Evolutionary conservation across 2,113 vertebrate genomes (phyloP).

Genomic region (Xiphias gladius): DNA sequence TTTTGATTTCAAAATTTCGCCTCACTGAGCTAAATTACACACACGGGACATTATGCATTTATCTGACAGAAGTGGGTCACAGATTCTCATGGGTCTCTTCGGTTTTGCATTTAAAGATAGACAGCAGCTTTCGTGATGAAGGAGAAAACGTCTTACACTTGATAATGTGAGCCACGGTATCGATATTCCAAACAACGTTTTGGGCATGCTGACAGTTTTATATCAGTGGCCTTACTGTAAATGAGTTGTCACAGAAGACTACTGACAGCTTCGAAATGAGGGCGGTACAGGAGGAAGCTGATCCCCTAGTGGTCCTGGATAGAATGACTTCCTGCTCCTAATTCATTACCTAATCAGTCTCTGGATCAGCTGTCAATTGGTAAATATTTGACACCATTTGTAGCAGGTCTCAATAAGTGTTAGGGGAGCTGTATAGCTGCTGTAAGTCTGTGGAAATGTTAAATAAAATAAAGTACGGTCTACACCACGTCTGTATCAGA

Average conservation of each 20-base stretch:
- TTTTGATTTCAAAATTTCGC: slow-evolving; percentile 10
- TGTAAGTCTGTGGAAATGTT: slow-evolving; percentile 34
- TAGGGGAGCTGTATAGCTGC: slow-evolving; percentile 31
- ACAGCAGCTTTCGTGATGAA: slow-evolving; percentile 55
- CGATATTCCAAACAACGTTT: slow-evolving; percentile 53
- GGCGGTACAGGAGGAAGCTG: slow-evolving; percentile 32
- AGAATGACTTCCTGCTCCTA: slow-evolving; percentile 50
- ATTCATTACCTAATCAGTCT: slow-evolving; percentile 62
- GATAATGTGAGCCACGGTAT: slow-evolving; percentile 44
- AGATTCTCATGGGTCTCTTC: slow-evolving; percentile 53
- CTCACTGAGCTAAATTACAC: slow-evolving; percentile 39
- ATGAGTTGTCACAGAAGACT: slow-evolving; percentile 66
- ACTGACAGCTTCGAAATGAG: slow-evolving; percentile 67
- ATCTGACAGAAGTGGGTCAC: slow-evolving; percentile 75
- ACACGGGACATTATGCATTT: slow-evolving; percentile 4
- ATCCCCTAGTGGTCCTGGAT: slow-evolving; percentile 54
- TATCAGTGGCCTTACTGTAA: slow-evolving; percentile 57
- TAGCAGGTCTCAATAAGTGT: slow-evolving; percentile 34
- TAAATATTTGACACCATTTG: slow-evolving; percentile 66
- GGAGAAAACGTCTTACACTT: slow-evolving; percentile 26
- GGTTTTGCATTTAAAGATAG: slow-evolving; percentile 42
- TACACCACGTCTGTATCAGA: slow-evolving; percentile 45
- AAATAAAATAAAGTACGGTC: slow-evolving; percentile 49
- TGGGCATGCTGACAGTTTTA: slow-evolving; percentile 68
- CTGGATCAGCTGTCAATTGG: slow-evolving; percentile 62